These are phyloP conservation scores for Aphelenchoides fujianensis DNA, from an alignment of 1,140 invertebrate genomes.

Conservation along the genomic window DNA sequence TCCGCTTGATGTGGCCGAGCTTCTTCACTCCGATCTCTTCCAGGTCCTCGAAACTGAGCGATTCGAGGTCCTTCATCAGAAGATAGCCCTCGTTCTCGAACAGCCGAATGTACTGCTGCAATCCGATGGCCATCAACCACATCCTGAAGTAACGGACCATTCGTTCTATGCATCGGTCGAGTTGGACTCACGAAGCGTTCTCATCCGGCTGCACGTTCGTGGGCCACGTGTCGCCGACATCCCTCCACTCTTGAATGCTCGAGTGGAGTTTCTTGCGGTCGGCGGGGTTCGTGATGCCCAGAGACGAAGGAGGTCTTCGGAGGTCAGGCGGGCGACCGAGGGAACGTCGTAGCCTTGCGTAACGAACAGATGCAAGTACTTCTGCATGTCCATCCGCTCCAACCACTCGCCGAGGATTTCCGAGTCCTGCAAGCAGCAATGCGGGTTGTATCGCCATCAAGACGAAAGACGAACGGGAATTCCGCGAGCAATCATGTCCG, in stretches of 20 bases:
- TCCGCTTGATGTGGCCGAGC: conserved; percentile 93
- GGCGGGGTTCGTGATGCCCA: conserved; percentile 91
- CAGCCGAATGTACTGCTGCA: conserved; percentile 51
- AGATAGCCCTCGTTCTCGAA: conserved; percentile 82
- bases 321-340: conserved; percentile 94
- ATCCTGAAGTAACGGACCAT: conserved; percentile 19
- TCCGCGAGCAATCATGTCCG: conserved; percentile 68
- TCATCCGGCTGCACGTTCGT: conserved; percentile 22
- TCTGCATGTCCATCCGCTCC: conserved; percentile 87
- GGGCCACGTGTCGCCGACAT: conserved; percentile 62
- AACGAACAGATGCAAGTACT: conserved; percentile 88
- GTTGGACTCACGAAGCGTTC: conserved; percentile 1
- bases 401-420: conserved; percentile 92
- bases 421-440: conserved; percentile 74
- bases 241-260: conserved; percentile 89
- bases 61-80: conserved; percentile 78
- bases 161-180: conserved; percentile 1
- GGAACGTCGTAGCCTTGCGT: conserved; percentile 94
- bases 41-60: conserved; percentile 91
- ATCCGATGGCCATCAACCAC: conserved; percentile 49
- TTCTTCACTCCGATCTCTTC: conserved; percentile 90
- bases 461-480: conserved; percentile 66
- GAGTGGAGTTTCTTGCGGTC: conserved; percentile 91
- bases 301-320: conserved; percentile 78
- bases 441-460: background rate